These are phyloP conservation scores for Heliconius hermathena DNA, from an alignment of 1,140 invertebrate species.

Conservation along the genomic window DNA sequence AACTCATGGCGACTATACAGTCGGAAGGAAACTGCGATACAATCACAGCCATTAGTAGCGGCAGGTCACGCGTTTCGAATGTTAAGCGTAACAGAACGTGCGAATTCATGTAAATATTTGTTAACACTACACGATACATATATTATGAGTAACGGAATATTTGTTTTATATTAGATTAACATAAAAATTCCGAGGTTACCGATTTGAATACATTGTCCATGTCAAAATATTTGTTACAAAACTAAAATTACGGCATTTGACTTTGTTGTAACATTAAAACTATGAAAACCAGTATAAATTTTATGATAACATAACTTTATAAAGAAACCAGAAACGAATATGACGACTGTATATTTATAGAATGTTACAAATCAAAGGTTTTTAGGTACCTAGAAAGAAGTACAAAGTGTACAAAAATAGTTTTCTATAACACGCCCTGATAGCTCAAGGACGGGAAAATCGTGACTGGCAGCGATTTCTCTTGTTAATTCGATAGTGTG, in stretches of 20 bases:
- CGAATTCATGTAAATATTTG: conserved; percentile 36
- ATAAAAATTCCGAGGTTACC: conserved; percentile 1
- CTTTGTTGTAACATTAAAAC: background rate
- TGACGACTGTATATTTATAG: background rate
- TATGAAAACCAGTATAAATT: background rate
- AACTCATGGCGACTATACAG: conserved; percentile 22
- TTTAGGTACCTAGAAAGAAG: background rate
- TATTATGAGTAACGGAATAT: conserved; percentile 5
- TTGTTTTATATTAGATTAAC: background rate
- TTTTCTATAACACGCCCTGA: conserved; percentile 25
- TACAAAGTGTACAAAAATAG: background rate
- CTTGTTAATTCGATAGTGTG: conserved; percentile 22
- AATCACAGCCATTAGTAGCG: conserved; percentile 40
- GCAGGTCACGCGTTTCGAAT: conserved; percentile 38
- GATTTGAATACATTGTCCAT: background rate
- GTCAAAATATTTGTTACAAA: background rate
- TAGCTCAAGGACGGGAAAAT: conserved; percentile 49
- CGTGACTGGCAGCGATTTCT: conserved; percentile 50
- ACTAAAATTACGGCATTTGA: background rate
- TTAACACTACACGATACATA: conserved; percentile 26
- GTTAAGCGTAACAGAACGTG: conserved; percentile 32
- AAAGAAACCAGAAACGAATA: background rate
- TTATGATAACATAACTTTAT: background rate
- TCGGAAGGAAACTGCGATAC: conserved; percentile 44
- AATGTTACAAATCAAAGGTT: background rate